These are phyloP conservation scores for Agrypnus murinus DNA, from an alignment of 2,888 invertebrate genomes.

Conservation along the genomic window DNA sequence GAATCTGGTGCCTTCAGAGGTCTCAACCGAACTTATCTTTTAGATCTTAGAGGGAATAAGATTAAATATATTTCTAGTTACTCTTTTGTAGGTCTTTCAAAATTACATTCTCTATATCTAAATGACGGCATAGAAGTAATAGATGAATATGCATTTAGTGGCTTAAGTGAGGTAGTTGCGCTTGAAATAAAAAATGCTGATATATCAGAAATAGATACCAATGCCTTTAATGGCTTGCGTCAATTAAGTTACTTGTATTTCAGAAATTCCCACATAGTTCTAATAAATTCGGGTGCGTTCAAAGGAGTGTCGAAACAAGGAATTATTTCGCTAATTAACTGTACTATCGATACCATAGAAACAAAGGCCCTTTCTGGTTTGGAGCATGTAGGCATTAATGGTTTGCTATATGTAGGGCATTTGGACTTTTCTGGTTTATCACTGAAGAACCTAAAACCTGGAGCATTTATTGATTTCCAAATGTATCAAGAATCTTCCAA, in stretches of 20 bases:
- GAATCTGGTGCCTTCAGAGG: slow-evolving; percentile 27
- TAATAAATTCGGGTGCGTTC: slow-evolving; percentile 12
- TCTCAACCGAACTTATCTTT: not conserved
- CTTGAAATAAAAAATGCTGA: slow-evolving; percentile 6
- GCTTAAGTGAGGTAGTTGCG: not conserved
- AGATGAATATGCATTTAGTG: slow-evolving; percentile 11
- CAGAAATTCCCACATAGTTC: not conserved
- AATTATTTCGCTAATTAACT: not conserved
- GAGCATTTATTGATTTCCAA: slow-evolving; percentile 8
- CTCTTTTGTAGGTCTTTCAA: slow-evolving; percentile 11
- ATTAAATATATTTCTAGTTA: slow-evolving; percentile 1
- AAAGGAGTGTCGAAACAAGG: not conserved
- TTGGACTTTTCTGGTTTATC: not conserved
- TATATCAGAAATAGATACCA: not conserved
- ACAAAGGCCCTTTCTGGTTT: slow-evolving; percentile 6
- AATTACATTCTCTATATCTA: not conserved
- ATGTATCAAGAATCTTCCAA: not conserved
- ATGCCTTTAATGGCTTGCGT: slow-evolving; percentile 15
- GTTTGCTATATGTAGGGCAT: not conserved
- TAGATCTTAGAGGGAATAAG: slow-evolving; percentile 15
- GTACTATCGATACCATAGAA: slow-evolving; percentile 19
- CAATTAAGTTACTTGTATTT: slow-evolving; percentile 14
- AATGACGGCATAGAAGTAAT: slow-evolving; percentile 21
- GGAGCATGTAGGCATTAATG: not conserved
- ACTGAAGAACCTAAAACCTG: slow-evolving; percentile 14